Conservation (phyloP, 2,888 invertebrate genomes). For the Meiosimyza decipiens region DNA sequence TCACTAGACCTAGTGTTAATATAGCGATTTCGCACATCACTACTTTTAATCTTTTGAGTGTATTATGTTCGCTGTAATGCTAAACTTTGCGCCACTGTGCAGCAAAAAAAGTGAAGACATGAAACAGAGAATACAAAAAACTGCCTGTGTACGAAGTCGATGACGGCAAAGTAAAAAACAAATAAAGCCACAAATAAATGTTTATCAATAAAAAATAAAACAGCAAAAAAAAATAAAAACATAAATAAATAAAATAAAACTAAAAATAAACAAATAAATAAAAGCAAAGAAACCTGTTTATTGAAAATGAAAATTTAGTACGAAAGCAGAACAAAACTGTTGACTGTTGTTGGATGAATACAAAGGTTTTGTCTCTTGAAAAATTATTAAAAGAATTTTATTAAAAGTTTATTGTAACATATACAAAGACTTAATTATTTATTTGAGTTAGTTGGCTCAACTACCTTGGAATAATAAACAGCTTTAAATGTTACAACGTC, state of each 20-base stretch:
- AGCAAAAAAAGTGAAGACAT: neutral
- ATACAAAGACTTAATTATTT: too few species aligned
- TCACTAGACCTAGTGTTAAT: too few species aligned
- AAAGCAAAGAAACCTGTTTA: constrained; percentile 13
- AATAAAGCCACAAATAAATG: constrained; percentile 24
- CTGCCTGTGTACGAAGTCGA: constrained; percentile 13
- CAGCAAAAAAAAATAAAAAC: constrained; percentile 2
- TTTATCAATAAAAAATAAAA: constrained; percentile 25
- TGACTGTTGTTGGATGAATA: neutral
- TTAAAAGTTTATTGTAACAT: too few species aligned
- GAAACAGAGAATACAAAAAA: constrained; percentile 6
- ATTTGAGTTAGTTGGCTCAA: too few species aligned
- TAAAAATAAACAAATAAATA: constrained; percentile 11
- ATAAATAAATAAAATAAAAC: constrained; percentile 2
- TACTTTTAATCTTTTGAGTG: too few species aligned
- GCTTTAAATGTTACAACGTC: too few species aligned
- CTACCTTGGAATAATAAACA: too few species aligned
- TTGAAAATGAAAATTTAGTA: constrained; percentile 9
- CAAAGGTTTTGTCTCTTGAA: too few species aligned
- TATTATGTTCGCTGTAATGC: too few species aligned
- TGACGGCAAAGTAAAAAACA: neutral
- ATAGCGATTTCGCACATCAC: too few species aligned
- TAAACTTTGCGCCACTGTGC: neutral
- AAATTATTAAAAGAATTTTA: too few species aligned
- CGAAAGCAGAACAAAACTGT: neutral